A percentile compares a stretch with the other conserved stretches of the same genome.
Conservation (phyloP, 1,140 invertebrate species). For the Drosophila melanica region DNA sequence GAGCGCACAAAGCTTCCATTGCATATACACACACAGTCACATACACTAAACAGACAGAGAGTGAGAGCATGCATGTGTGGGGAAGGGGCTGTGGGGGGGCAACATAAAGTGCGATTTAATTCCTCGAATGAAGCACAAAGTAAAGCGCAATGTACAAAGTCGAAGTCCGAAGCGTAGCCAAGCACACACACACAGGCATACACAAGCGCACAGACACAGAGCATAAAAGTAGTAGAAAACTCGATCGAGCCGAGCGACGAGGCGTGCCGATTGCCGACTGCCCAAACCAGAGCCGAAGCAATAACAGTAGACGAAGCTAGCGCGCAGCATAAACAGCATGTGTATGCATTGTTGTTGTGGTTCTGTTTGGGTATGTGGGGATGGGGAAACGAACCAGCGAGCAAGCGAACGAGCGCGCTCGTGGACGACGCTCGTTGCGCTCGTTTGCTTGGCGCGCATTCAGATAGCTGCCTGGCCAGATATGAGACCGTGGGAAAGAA, state of each 20-base stretch:
- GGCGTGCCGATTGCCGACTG: constrained; percentile 29
- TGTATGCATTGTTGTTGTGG: constrained; percentile 64
- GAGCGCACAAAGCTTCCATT: constrained; percentile 20
- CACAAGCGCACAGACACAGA: constrained; percentile 14
- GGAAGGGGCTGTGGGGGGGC: neutral
- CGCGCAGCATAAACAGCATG: constrained; percentile 70
- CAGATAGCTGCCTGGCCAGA: constrained; percentile 80
- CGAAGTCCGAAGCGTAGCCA: constrained; percentile 46
- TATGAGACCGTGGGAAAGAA: constrained; percentile 84
- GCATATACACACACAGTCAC: constrained; percentile 15
- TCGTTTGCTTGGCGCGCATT: constrained; percentile 73
- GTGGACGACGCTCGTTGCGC: constrained; percentile 53
- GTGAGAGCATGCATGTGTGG: constrained; percentile 12
- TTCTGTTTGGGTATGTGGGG: constrained; percentile 28
- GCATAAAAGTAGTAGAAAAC: constrained; percentile 60
- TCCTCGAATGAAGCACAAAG: constrained; percentile 72
- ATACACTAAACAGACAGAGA: constrained; percentile 24
- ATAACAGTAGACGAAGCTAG: constrained; percentile 33
- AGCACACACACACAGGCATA: constrained; percentile 11
- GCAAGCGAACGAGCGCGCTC: constrained; percentile 27
- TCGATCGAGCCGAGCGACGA: constrained; percentile 50
- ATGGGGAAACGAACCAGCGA: constrained; percentile 23
- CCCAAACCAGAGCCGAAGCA: constrained; percentile 32
- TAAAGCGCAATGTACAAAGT: constrained; percentile 81
- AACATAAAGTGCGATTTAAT: constrained; percentile 77